These are phyloP conservation scores for Epinephelus malabaricus DNA, from an alignment of 2,797 vertebrate species.

Conservation along the genomic window DNA sequence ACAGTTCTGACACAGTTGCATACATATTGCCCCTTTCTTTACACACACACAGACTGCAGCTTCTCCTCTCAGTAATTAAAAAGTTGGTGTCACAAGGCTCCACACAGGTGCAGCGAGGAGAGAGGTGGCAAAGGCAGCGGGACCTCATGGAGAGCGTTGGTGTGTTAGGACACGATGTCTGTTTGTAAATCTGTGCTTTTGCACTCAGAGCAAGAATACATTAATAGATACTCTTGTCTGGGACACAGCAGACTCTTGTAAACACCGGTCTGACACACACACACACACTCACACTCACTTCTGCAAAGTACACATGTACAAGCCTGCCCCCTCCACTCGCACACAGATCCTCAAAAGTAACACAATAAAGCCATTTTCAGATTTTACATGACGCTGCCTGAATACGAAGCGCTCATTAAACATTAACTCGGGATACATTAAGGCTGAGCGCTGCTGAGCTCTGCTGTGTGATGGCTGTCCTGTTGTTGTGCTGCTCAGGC, in stretches of 20 bases:
- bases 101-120: constrained; percentile 59
- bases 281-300: constrained; percentile 22
- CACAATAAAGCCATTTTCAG: constrained; percentile 85
- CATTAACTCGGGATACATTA: constrained; percentile 82
- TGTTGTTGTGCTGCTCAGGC: constrained; percentile 62
- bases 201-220: constrained; percentile 79
- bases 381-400: constrained; percentile 72
- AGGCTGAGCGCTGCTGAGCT: constrained; percentile 31
- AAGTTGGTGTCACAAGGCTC: constrained; percentile 40
- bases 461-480: constrained; percentile 46
- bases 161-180: constrained; percentile 72
- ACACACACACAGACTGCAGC: constrained; percentile 1
- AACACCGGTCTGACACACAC: constrained; percentile 76
- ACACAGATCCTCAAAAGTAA: constrained; percentile 50
- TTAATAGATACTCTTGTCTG: constrained; percentile 86
- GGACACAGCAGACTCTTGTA: constrained; percentile 78
- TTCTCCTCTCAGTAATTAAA: constrained; percentile 49
- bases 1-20: neutral
- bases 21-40: neutral
- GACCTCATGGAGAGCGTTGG: constrained; percentile 72
- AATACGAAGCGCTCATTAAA: constrained; percentile 85
- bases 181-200: constrained; percentile 81
- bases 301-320: constrained; percentile 67
- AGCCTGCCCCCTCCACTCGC: constrained; percentile 46
- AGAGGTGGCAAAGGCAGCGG: constrained; percentile 64